These are phyloP conservation scores for Asteroscopus sphinx DNA, from an alignment of 2,888 invertebrate genomes.

Conservation along the genomic window DNA sequence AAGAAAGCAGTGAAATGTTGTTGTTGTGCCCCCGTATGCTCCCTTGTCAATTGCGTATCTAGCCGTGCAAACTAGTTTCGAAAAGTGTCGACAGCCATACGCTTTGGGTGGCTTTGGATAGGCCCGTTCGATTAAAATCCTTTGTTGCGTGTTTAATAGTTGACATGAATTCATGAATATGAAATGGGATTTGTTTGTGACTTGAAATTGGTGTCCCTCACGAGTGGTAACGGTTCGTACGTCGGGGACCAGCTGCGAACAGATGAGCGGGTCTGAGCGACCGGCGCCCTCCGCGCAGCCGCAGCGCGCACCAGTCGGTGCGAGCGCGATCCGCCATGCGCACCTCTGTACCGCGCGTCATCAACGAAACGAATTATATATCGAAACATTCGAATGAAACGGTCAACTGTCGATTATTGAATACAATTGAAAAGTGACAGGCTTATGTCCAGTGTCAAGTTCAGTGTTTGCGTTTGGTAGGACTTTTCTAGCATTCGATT, in stretches of 20 bases:
- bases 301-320: conserved; percentile 73
- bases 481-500: conserved; percentile 48
- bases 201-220: conserved; percentile 65
- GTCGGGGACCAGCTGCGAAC: conserved; percentile 73
- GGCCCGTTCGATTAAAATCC: conserved; percentile 55
- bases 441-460: conserved; percentile 71
- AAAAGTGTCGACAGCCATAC: conserved; percentile 65
- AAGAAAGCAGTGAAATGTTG: conserved; percentile 51
- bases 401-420: conserved; percentile 67
- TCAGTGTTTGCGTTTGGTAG: conserved; percentile 68
- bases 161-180: conserved; percentile 64
- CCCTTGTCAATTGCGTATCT: conserved; percentile 58
- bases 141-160: conserved; percentile 60
- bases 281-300: conserved; percentile 69
- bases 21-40: conserved; percentile 50
- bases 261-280: conserved; percentile 70
- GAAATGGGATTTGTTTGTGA: conserved; percentile 70
- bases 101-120: conserved; percentile 48
- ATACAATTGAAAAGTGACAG: conserved; percentile 67
- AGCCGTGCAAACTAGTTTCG: conserved; percentile 69
- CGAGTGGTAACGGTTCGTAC: conserved; percentile 76
- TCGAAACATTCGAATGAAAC: conserved; percentile 75
- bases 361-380: conserved; percentile 68
- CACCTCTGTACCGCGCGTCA: conserved; percentile 69
- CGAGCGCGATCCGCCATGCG: conserved; percentile 82